Base-by-base conservation (phyloP, 92 coral and sea anemone species). In the Parazoanthus swiftii region DNA sequence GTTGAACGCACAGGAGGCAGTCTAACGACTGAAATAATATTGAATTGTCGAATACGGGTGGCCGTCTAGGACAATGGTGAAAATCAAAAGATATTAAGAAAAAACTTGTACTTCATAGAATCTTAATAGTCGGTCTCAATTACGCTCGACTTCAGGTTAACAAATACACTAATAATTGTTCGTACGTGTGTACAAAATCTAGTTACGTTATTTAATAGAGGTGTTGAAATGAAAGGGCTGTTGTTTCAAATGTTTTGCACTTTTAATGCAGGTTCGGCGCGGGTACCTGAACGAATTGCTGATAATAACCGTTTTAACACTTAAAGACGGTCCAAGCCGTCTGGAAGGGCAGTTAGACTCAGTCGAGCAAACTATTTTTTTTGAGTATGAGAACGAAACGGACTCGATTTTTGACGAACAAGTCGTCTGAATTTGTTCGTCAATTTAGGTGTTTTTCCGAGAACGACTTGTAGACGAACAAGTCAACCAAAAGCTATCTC, bases 271-370 rank as follows among this genome's bases (percentile, higher is more conserved):
- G 83, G 83, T 79, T 18, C 13, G 42, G 3, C 70, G 13, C 83
- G n/a, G 83, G 83, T 79, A 79, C 83, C 83, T 33, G 83, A 48
- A 26, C 2, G 11, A n/a, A 26, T 26, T 54, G 36, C 16, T 29
- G 9, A 50, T 26, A 51, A 33, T 74, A 35, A 46, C 10, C 26
- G 16, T 35, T 39, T 38, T 33, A 15, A 74, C 78, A 33, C 37
- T 25, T 26, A 6, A 72, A 21, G 4, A 72, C 29, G 13, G 50
- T 0, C 33, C 50, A 8, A 46, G 50, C 10, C 10, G 51, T 48
- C 51, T 48, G 51, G 51, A 48, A 48, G 51, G 51, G 1, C 51
- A 48, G 11, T 48, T 48, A 10, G 13, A 48, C 51, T 48, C 51
- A 48, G 51, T 48, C 51, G 51, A 48, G 51, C 51, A 48, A 48